Evolutionary conservation across 2,113 vertebrate genomes (phyloP).

Genomic region (Geococcyx californianus): DNA sequence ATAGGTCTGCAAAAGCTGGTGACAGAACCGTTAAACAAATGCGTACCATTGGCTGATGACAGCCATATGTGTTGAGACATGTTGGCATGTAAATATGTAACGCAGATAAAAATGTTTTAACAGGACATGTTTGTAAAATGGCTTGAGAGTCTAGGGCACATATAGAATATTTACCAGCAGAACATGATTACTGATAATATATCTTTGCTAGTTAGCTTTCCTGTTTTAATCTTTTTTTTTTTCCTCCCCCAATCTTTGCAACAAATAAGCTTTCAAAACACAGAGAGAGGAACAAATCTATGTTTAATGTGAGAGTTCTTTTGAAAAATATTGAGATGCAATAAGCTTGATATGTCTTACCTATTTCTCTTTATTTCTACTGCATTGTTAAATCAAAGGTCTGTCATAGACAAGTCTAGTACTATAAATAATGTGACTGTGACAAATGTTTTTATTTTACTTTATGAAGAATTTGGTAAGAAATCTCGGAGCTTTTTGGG

Average conservation of each 20-base stretch:
- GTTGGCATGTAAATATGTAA: not conserved
- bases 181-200: not conserved
- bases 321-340: not conserved
- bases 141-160: not conserved
- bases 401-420: not conserved
- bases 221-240: not conserved
- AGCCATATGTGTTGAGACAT: not conserved
- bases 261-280: not conserved
- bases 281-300: not conserved
- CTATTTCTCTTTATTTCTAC: not conserved
- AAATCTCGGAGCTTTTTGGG: not conserved
- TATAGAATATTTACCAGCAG: not conserved
- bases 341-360: not conserved
- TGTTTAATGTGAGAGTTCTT: not conserved
- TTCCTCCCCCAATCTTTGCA: not conserved
- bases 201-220: not conserved
- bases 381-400: not conserved
- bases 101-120: constrained; percentile 6
- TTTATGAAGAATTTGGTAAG: not conserved
- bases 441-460: not conserved
- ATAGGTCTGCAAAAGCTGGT: not conserved
- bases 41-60: not conserved
- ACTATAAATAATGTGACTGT: not conserved
- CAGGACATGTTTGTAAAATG: constrained; percentile 36
- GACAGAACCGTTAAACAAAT: not conserved